Evolutionary conservation across 2,888 invertebrate species (phyloP).

Genomic region (Nymphalis urticae): DNA sequence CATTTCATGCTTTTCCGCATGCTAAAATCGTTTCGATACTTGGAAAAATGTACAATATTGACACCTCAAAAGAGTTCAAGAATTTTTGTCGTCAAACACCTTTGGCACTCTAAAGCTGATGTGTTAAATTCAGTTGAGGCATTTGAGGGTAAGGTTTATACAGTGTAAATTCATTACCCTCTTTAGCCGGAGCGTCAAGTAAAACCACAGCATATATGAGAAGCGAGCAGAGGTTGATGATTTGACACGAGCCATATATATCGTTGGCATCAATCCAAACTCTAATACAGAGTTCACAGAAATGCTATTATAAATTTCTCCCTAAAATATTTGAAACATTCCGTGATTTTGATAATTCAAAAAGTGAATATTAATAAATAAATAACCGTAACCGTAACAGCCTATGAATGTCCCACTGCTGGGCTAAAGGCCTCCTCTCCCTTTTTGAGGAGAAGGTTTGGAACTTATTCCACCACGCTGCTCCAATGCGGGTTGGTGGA

Average conservation of each 20-base stretch:
- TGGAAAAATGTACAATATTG: background rate
- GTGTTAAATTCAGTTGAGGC: background rate
- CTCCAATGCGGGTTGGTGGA: too few relatives aligned
- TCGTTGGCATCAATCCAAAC: background rate
- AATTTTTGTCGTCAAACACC: background rate
- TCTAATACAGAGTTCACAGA: background rate
- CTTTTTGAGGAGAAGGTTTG: too few relatives aligned
- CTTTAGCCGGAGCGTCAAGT: background rate
- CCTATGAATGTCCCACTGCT: too few relatives aligned
- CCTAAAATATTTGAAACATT: too few relatives aligned
- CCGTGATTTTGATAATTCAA: background rate
- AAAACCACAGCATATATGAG: conserved; percentile 1
- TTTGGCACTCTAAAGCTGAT: background rate
- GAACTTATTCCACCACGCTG: too few relatives aligned
- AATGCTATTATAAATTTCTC: background rate
- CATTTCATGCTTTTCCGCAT: background rate
- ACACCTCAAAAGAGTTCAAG: conserved; percentile 5
- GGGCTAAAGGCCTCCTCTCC: too few relatives aligned
- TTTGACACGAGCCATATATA: background rate
- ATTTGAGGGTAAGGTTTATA: background rate
- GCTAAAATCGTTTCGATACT: background rate
- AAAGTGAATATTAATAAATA: too few relatives aligned
- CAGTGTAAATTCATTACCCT: background rate
- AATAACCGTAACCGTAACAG: too few relatives aligned
- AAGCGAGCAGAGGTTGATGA: background rate